phyloP scores from a whole-genome alignment of 1,140 invertebrate genomes.

The Drosophila suzukii region DNA sequence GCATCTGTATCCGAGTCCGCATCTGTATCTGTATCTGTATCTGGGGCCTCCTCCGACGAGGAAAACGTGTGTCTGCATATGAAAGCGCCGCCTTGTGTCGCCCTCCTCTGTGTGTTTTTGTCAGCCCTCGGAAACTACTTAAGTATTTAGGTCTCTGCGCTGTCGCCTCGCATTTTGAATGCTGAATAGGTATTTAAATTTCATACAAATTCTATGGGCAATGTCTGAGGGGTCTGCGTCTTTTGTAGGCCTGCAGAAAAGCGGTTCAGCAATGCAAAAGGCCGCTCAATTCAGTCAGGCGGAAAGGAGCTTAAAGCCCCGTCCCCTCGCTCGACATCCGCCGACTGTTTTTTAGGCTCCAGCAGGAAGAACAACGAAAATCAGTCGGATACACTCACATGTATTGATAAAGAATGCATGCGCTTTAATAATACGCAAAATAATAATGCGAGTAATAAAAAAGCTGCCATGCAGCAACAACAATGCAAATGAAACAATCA shows the following conservation, averaged over 20 bases:
- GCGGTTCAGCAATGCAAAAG: conserved; percentile 71
- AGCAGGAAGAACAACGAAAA: conserved; percentile 27
- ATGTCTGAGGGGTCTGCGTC: conserved; percentile 50
- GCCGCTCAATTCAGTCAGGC: conserved; percentile 65
- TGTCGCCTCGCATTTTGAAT: conserved; percentile 81
- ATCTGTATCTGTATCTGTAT: conserved; percentile 54
- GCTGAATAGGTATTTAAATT: conserved; percentile 83
- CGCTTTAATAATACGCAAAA: conserved; percentile 78
- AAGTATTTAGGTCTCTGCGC: conserved; percentile 82
- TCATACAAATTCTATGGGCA: conserved; percentile 81
- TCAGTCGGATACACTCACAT: conserved; percentile 45
- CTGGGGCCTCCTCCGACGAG: conserved; percentile 62
- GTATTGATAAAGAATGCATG: conserved; percentile 72
- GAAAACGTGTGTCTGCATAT: conserved; percentile 73
- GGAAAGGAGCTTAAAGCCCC: conserved; percentile 68
- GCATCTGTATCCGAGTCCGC: conserved; percentile 33
- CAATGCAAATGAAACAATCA: conserved; percentile 67
- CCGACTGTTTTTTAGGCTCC: conserved; percentile 41
- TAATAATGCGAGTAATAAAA: conserved; percentile 65
- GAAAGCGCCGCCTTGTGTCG: conserved; percentile 63
- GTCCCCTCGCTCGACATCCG: conserved; percentile 53
- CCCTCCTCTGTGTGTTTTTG: conserved; percentile 48
- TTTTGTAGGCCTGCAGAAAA: conserved; percentile 56
- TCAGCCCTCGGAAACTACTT: conserved; percentile 78
- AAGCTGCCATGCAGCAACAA: conserved; percentile 43